Evolutionary conservation across 2,888 invertebrate genomes (phyloP), one percentile per base, ranked within the genome.

Genomic region (Oxycera nigricornis): DNA sequence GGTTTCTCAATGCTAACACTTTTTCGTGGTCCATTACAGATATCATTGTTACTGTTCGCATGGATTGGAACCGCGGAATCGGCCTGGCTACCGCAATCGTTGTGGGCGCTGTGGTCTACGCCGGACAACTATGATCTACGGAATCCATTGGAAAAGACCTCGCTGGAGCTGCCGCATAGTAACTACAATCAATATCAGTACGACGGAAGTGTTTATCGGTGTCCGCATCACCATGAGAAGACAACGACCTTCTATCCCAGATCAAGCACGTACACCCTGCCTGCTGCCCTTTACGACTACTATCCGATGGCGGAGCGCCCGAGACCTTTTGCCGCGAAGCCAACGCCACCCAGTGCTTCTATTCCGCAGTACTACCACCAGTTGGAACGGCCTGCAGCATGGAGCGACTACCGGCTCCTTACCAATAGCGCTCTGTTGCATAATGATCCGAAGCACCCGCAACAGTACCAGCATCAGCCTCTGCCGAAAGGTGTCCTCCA

Each of bases 151-250:
- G 31, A 22, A 30, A 70, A n/a, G 30, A 24, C 46, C 3, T 30
- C 2, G 26, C 22, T 4, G 4, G 24, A 20, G 22, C 41, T 26
- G 41, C 65, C 22, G 26, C 26, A 65, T 22, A 11, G 3, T 14
- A n/a, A 41, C 39, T 35, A 22, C 24, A 41, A 41, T 41, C 24
- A 65, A 3, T 41, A 65, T 41, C 41, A 30, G 24, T 20, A 65
- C 14, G 65, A 41, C 65, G 65, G 65, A 65, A 41, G 65, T 39
- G 30, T 20, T n/a, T 65, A 41, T 65, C 22, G n/a, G 24, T 65
- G 65, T 28, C 65, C 65, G 41, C 41, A 62, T 35, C 31, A 62
- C 17, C 35, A 26, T 62, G 31, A 3, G 11, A 7, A 17, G 31
- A 61, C n/a, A 65, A 41, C 4, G n/a, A 20, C 41, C 2, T 39